These are phyloP conservation scores for Sinhomidia bicolor DNA, from an alignment of 2,888 invertebrate genomes.

Conservation along the genomic window DNA sequence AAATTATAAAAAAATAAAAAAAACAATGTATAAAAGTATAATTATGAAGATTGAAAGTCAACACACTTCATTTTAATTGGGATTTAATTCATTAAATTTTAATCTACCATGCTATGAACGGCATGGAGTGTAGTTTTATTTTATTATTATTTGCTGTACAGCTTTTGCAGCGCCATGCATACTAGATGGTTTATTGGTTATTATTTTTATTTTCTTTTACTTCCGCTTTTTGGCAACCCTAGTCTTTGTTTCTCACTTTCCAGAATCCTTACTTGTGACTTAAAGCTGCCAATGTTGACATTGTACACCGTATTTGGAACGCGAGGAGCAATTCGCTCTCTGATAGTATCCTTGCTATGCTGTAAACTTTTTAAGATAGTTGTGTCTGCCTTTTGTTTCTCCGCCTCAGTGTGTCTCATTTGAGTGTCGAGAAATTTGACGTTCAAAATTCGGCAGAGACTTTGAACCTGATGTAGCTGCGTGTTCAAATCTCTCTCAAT, in stretches of 20 bases:
- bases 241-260: not conserved
- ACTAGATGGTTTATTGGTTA: not conserved
- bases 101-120: too few species aligned
- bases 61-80: too few species aligned
- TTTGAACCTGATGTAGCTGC: constrained; percentile 2
- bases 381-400: constrained; percentile 9
- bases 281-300: not conserved
- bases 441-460: not conserved
- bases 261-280: not conserved
- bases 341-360: not conserved
- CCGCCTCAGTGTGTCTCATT: not conserved
- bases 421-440: not conserved
- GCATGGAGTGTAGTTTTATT: too few species aligned
- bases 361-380: not conserved
- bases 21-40: not conserved
- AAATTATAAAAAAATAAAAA: constrained; percentile 11
- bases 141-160: too few species aligned
- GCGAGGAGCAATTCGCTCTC: not conserved
- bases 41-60: not conserved
- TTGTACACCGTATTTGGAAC: constrained; percentile 11
- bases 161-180: not conserved
- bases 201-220: not conserved
- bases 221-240: not conserved
- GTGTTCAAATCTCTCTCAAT: not conserved
- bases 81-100: too few species aligned